A percentile compares a stretch with the other conserved stretches of the same genome.
Conservation (phyloP, 2,888 invertebrate species). For the Elysia crispata region DNA sequence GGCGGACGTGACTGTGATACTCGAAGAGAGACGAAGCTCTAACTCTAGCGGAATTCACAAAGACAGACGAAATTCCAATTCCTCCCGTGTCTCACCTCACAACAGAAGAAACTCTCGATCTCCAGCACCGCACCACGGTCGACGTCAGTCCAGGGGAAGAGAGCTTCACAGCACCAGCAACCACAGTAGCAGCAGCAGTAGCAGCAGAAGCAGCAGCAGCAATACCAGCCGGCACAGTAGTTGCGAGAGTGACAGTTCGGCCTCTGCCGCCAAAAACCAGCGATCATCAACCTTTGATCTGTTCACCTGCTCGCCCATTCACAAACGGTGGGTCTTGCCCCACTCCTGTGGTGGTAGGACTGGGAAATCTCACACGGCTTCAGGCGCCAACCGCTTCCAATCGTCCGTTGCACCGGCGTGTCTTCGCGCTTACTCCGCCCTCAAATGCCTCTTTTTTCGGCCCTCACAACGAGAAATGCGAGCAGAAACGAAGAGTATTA, state of each 20-base stretch:
- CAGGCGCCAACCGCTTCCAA: constrained; percentile 50
- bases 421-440: constrained; percentile 67
- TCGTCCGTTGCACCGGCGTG: constrained; percentile 63
- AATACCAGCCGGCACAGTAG: constrained; percentile 25
- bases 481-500: constrained; percentile 50
- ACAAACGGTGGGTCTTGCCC: too few species aligned
- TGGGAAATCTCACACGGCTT: constrained; percentile 13
- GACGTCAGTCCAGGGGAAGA: too few species aligned
- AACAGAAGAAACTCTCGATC: too few species aligned
- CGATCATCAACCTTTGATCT: constrained; percentile 32
- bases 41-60: too few species aligned
- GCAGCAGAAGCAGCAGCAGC: background rate
- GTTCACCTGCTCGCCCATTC: constrained; percentile 30
- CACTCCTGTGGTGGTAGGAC: background rate
- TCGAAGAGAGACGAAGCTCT: too few species aligned
- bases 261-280: background rate
- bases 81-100: too few species aligned
- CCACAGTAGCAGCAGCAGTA: too few species aligned
- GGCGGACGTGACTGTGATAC: too few species aligned
- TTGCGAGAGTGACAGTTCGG: constrained; percentile 41
- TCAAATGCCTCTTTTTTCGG: constrained; percentile 68
- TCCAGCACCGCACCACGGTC: too few species aligned
- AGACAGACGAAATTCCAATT: too few species aligned
- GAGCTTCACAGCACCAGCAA: too few species aligned
- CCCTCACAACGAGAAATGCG: constrained; percentile 56